These are phyloP conservation scores for Kryphioiulus occultus DNA, from an alignment of 2,888 invertebrate species.

Conservation along the genomic window DNA sequence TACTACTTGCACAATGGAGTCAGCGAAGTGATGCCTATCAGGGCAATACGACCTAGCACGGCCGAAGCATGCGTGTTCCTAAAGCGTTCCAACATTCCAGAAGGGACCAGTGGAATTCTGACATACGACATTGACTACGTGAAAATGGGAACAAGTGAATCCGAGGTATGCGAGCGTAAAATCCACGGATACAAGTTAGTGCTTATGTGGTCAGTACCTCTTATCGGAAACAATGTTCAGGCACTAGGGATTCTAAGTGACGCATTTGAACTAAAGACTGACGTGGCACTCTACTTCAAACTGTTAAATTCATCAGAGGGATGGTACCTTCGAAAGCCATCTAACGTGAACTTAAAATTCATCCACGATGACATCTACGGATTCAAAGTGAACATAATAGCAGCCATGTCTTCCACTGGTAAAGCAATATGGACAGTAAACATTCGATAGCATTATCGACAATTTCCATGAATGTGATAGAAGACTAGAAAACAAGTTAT, in stretches of 20 bases:
- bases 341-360: neutral
- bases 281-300: neutral
- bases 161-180: neutral
- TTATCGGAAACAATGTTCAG: neutral
- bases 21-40: neutral
- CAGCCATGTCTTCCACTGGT: conserved; percentile 1
- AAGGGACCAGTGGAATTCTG: conserved; percentile 17
- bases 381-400: conserved; percentile 14
- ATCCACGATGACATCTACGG: neutral
- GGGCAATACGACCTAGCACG: neutral
- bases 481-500: neutral
- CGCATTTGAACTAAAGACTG: neutral
- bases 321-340: neutral
- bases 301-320: neutral
- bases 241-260: neutral
- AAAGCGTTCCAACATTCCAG: neutral
- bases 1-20: neutral
- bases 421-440: conserved; percentile 18
- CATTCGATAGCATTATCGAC: neutral
- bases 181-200: neutral
- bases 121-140: conserved; percentile 37
- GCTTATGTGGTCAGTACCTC: conserved; percentile 27
- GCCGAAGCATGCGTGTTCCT: conserved; percentile 22
- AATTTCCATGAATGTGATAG: neutral
- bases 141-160: neutral